Base-by-base conservation (phyloP, 1,140 invertebrate species). In the Xylocopa sonorina region DNA sequence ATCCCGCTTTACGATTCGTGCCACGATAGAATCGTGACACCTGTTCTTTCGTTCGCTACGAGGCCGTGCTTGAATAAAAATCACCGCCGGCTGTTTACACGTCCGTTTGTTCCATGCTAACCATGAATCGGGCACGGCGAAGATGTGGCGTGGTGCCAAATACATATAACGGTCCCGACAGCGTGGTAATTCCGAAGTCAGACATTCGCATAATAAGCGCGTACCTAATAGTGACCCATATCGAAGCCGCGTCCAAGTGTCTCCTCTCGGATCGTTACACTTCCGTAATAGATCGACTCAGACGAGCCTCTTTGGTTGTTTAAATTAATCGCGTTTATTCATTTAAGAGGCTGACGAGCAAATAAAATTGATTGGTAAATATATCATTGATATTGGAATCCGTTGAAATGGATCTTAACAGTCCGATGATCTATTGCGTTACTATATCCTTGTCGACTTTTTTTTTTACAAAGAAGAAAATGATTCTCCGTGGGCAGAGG, bases 151-250 rank as follows among this genome's bases (percentile, higher is more conserved):
- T 84, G 55, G 73, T 87, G 87, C 89, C 90, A 91, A 91, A 90
- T 90, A 88, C 87, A 86, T 85, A 89, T 89, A 91, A 91, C 90
- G 89, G 88, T 90, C 81, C 64, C 75, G 29, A 72, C 80, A 75
- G 74, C 69, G 81, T 77, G 75, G 81, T 71, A 75, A 89, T 86
- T 88, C 51, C 82, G 34, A 85, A 87, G 75, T 77, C 83, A 82
- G 81, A 75, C 77, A 81, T 86, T 86, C 84, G 84, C 76, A 88
- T 88, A 88, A 88, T 81, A 76, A 88, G 77, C 67, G 69, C 77
- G 66, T 79, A 82, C 75, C 78, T 87, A 86, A 85, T 88, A 87
- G 71, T 82, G 82, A 88, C 81, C 84, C 34, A 83, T 87, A 86
- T 87, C 67, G 71, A 67, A 81, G 57, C 41, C 6, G 18, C 55